These are phyloP conservation scores for Amphimallon solstitiale DNA, from an alignment of 2,888 invertebrate genomes.

Conservation along the genomic window DNA sequence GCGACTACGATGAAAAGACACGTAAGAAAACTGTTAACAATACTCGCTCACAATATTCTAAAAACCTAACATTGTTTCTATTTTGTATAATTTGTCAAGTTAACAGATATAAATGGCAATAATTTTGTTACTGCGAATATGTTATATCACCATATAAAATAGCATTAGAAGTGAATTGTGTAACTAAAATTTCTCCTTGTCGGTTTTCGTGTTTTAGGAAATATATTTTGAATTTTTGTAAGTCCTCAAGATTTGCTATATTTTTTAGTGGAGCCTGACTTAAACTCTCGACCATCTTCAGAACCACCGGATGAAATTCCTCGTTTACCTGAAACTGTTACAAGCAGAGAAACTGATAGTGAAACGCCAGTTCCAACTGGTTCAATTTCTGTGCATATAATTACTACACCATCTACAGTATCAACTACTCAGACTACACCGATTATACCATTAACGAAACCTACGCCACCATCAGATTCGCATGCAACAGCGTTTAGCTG, in stretches of 20 bases:
- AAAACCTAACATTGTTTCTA: too few species aligned
- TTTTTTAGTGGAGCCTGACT: slow-evolving; percentile 14
- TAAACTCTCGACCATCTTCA: slow-evolving; percentile 48
- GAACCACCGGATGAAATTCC: slow-evolving; percentile 59
- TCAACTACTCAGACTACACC: not conserved
- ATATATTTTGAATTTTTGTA: too few species aligned
- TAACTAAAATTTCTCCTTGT: too few species aligned
- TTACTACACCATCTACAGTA: slow-evolving; percentile 46
- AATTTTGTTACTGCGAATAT: too few species aligned
- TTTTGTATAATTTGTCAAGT: too few species aligned
- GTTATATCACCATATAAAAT: too few species aligned
- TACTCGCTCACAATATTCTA: too few species aligned
- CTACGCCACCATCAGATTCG: slow-evolving; percentile 48
- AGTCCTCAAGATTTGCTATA: too few species aligned
- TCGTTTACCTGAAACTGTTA: slow-evolving; percentile 30
- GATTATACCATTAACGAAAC: slow-evolving; percentile 41
- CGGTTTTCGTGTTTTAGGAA: too few species aligned
- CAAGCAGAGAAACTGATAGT: slow-evolving; percentile 55
- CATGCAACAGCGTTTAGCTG: slow-evolving; percentile 60
- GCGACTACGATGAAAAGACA: slow-evolving; percentile 27
- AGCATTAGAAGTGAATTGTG: too few species aligned
- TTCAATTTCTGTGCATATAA: slow-evolving; percentile 52
- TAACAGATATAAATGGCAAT: too few species aligned
- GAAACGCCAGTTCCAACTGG: slow-evolving; percentile 57
- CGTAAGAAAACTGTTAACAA: slow-evolving; percentile 8